Evolutionary conservation across 1,140 invertebrate genomes (phyloP).

Genomic region (Bombyx mandarina): DNA sequence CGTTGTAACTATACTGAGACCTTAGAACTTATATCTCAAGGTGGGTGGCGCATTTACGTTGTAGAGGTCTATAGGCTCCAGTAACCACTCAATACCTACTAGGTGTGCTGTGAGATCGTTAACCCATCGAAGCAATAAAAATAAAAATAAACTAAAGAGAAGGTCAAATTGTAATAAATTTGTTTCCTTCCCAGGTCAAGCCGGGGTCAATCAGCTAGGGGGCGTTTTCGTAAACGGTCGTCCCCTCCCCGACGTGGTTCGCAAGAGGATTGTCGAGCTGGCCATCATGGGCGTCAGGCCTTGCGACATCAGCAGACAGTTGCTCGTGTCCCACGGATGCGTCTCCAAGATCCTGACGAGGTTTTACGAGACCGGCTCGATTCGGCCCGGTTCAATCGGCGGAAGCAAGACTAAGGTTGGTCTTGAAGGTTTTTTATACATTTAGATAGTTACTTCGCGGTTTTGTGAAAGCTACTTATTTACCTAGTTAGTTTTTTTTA

Average conservation of each 20-base stretch:
- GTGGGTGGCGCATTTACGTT: no score
- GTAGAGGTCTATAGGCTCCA: no score
- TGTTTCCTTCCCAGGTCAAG: constrained; percentile 80
- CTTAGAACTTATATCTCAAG: no score
- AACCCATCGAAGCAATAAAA: no score
- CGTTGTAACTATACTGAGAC: no score
- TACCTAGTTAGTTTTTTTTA: no score
- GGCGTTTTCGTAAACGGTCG: constrained; percentile 97
- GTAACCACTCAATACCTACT: no score
- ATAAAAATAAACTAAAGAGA: not conserved
- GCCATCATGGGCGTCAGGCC: constrained; percentile 92
- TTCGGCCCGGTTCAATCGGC: constrained; percentile 91
- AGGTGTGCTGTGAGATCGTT: no score
- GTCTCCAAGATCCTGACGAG: constrained; percentile 95
- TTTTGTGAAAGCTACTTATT: no score
- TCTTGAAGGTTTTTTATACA: constrained; percentile 2
- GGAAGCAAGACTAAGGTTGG: constrained; percentile 92
- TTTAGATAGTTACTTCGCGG: not conserved
- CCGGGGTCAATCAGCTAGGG: constrained; percentile 95
- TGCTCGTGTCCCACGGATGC: constrained; percentile 95
- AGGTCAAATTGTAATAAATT: not conserved
- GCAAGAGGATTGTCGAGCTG: constrained; percentile 93
- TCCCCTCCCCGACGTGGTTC: constrained; percentile 93
- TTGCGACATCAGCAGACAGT: constrained; percentile 95
- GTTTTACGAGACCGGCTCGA: constrained; percentile 95